These are phyloP conservation scores for Brenthis ino DNA, from an alignment of 2,888 invertebrate genomes.

Conservation along the genomic window DNA sequence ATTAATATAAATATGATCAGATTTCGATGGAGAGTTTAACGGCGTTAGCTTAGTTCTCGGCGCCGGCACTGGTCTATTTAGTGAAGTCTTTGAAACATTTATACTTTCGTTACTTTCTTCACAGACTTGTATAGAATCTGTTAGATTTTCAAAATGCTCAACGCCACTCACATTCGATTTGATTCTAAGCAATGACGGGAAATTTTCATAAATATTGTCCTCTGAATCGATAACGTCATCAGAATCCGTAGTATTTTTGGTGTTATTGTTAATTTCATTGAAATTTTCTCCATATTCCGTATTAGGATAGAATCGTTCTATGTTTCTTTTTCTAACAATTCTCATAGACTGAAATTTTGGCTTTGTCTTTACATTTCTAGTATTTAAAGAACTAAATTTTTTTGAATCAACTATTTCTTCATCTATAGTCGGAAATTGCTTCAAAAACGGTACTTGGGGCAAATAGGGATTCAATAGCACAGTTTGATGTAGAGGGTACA, in stretches of 20 bases:
- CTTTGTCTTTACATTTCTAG: constrained; percentile 63
- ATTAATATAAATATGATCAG: constrained; percentile 83
- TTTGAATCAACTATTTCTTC: constrained; percentile 64
- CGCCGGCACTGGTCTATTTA: constrained; percentile 82
- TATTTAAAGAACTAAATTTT: constrained; percentile 75
- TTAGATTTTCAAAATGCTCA: constrained; percentile 84
- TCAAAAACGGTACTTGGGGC: constrained; percentile 70
- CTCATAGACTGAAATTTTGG: constrained; percentile 77
- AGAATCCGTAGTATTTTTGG: constrained; percentile 52
- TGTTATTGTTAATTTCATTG: constrained; percentile 73
- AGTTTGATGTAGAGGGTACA: constrained; percentile 74
- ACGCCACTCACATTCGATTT: constrained; percentile 70
- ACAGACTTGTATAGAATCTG: constrained; percentile 85
- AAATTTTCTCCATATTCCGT: constrained; percentile 76
- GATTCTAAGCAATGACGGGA: constrained; percentile 62
- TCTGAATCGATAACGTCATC: constrained; percentile 51
- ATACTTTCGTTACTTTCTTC: constrained; percentile 72
- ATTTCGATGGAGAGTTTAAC: constrained; percentile 63
- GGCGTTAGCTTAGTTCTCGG: constrained; percentile 79
- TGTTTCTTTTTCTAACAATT: constrained; percentile 69
- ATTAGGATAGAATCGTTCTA: constrained; percentile 77
- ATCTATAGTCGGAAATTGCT: constrained; percentile 71
- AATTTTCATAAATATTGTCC: constrained; percentile 73
- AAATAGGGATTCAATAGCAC: constrained; percentile 71
- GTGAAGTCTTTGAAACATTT: constrained; percentile 68